These are phyloP conservation scores for Patagioenas fasciata DNA, from an alignment of 2,113 vertebrate species.

Conservation along the genomic window DNA sequence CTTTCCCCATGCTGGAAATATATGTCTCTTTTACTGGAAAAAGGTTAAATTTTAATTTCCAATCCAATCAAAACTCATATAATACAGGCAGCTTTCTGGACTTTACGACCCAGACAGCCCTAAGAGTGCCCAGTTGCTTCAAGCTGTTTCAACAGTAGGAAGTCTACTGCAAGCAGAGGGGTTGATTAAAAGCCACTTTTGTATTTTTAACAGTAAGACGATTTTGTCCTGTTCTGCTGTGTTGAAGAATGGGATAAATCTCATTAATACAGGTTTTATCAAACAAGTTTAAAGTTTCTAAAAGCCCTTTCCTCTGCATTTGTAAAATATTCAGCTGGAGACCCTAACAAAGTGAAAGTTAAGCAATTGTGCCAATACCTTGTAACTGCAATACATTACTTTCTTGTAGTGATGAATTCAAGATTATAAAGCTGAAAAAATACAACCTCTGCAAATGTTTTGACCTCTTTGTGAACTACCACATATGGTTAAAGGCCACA, in stretches of 20 bases:
- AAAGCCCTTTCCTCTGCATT: neutral
- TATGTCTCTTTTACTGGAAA: neutral
- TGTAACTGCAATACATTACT: neutral
- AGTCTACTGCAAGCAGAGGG: neutral
- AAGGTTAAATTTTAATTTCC: neutral
- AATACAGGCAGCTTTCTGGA: neutral
- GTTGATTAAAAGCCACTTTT: neutral
- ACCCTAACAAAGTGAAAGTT: neutral
- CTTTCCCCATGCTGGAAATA: neutral
- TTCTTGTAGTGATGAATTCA: neutral
- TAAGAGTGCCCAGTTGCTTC: neutral
- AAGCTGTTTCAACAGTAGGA: neutral
- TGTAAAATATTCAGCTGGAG: neutral
- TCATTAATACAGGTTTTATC: neutral
- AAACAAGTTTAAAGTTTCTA: neutral
- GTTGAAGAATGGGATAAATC: neutral
- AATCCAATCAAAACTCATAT: neutral
- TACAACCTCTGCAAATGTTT: neutral
- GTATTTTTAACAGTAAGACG: neutral
- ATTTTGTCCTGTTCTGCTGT: neutral
- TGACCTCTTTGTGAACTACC: neutral
- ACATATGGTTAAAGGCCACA: neutral
- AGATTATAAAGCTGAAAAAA: neutral
- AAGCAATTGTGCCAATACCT: neutral
- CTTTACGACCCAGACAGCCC: neutral